Evolutionary conservation across 53 echinoderm and acorn worm genomes (phyloP).

Genomic region (Glandiceps talaboti): DNA sequence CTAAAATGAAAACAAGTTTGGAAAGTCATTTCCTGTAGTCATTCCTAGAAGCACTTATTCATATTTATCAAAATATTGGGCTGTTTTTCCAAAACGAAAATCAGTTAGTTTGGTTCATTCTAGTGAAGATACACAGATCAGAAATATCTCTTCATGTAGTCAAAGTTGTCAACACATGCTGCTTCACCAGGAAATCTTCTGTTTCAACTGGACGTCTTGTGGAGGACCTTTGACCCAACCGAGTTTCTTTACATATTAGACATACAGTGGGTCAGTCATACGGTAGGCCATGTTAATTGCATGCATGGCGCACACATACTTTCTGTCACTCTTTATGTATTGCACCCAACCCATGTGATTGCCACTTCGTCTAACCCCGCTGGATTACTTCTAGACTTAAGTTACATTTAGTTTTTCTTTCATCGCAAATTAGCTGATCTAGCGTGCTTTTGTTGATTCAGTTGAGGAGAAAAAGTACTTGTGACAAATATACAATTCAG

Average conservation of each 20-base stretch:
- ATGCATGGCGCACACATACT: not conserved
- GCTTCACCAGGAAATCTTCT: not conserved
- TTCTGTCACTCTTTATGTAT: not conserved
- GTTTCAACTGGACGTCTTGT: not conserved
- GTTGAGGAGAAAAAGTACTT: too few relatives aligned
- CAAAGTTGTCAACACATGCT: not conserved
- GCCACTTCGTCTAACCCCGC: not conserved
- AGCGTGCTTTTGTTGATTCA: too few relatives aligned
- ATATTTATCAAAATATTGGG: too few relatives aligned
- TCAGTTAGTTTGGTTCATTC: too few relatives aligned
- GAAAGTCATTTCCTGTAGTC: too few relatives aligned
- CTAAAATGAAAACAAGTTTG: too few relatives aligned
- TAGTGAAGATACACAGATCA: not conserved
- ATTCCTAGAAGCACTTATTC: too few relatives aligned
- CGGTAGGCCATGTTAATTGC: not conserved
- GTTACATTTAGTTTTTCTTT: not conserved
- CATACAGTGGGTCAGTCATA: not conserved
- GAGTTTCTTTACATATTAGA: not conserved
- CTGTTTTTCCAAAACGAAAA: too few relatives aligned
- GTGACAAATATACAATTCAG: too few relatives aligned
- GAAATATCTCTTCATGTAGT: not conserved
- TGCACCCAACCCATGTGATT: not conserved
- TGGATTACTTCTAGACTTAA: not conserved
- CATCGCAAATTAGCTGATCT: not conserved
- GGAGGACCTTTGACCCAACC: not conserved